Conservation (phyloP, 1,140 invertebrate species). For the Sinonovacula constricta region DNA sequence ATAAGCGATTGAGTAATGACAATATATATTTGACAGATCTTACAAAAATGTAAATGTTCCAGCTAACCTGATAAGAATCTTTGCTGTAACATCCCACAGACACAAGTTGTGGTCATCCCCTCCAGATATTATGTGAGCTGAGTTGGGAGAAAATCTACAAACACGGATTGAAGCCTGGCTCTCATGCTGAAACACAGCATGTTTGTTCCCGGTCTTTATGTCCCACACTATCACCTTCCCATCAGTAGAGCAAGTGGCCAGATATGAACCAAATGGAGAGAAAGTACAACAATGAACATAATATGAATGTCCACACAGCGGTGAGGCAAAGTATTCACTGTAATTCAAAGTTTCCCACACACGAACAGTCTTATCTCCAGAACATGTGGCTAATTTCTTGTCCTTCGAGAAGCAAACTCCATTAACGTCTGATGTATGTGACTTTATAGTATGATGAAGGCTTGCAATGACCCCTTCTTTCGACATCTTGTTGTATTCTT, state of each 20-base stretch:
- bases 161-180: conserved; percentile 84
- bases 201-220: conserved; percentile 81
- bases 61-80: conserved; percentile 84
- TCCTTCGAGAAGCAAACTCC: conserved; percentile 71
- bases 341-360: conserved; percentile 76
- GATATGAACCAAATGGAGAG: conserved; percentile 85
- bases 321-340: conserved; percentile 72
- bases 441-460: conserved; percentile 67
- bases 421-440: conserved; percentile 84
- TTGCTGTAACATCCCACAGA: conserved; percentile 85
- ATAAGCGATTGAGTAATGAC: too few relatives aligned
- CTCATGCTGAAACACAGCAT: conserved; percentile 83
- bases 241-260: conserved; percentile 86
- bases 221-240: conserved; percentile 87
- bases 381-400: conserved; percentile 74
- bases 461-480: conserved; percentile 56
- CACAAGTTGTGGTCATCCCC: conserved; percentile 87
- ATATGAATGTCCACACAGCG: conserved; percentile 78
- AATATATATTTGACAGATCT: too few relatives aligned
- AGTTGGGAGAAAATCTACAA: conserved; percentile 85
- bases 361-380: conserved; percentile 78
- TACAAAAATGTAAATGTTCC: too few relatives aligned
- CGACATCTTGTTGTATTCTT: too few relatives aligned
- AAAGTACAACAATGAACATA: conserved; percentile 81
- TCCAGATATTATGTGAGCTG: conserved; percentile 84